Base-by-base conservation (phyloP, 2,113 vertebrate species). In the Nycticorax nycticorax region DNA sequence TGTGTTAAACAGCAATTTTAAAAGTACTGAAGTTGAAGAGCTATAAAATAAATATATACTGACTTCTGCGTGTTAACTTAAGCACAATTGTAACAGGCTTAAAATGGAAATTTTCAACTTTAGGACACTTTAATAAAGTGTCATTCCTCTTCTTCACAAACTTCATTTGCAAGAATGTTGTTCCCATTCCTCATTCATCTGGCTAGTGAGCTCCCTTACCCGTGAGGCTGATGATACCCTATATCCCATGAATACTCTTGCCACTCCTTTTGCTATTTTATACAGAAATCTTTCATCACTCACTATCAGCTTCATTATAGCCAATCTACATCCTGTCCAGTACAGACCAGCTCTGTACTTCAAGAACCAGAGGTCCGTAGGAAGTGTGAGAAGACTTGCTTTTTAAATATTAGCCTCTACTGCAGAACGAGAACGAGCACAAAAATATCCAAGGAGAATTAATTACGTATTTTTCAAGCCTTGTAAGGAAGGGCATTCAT, bases 1-100 rank as follows among this genome's bases (percentile, higher is more conserved):
- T 88, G 22, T 62, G n/a, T 80, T 83, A 87, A 94, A 72, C 11
- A 79, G 66, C 50, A 85, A 89, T 82, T 64, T 89, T 24, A 52
- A 56, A 77, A 48, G 48, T 71, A 50, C 21, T 64, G 37, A 57
- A 84, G n/a, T 50, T 85, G 75, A 92, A 91, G 35, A 88, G 32
- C 47, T 69, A 48, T 28, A 85, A 33, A 82, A 53, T 79, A 93
- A 89, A 64, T 41, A 71, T 1, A 5, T 45, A 76, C 16, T 32
- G 45, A 64, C 32, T 77, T 57, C 9, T 53, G 17, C 22, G 8
- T 16, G 28, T 43, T 79, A 90, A 91, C 10, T 74, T 4, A 3
- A 1, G 14, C 60, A 57, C 74, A 14, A 21, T 2, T 64, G 10
- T 59, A 74, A 57, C 28, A 92, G 37, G 12, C 12, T 88, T 35